Percentiles rank a stretch among this genome's conserved stretches.
Conservation (phyloP, 2,888 invertebrate genomes). For the Cerastoderma edule region DNA sequence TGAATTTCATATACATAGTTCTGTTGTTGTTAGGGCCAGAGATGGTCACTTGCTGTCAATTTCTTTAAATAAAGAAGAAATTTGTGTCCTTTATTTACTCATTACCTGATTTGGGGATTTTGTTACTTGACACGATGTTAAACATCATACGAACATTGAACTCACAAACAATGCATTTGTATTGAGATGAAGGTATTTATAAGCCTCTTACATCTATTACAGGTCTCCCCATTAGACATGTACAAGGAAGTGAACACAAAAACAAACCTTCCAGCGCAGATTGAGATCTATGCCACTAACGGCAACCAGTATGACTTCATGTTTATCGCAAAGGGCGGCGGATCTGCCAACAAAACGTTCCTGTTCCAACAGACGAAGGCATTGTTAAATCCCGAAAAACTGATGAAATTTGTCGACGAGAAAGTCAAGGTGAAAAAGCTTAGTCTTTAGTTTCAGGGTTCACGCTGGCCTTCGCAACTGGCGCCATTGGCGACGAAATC, state of each 20-base stretch:
- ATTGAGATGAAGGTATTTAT: too few relatives aligned
- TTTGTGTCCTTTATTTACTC: too few relatives aligned
- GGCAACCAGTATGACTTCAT: conserved; percentile 82
- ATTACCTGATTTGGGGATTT: too few relatives aligned
- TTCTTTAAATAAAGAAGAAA: not conserved
- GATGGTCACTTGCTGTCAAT: too few relatives aligned
- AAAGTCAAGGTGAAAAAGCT: conserved; percentile 84
- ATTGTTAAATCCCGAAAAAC: conserved; percentile 82
- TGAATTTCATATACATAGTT: too few relatives aligned
- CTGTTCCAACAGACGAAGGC: conserved; percentile 84
- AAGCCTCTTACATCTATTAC: conserved; percentile 6
- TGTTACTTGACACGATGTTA: too few relatives aligned
- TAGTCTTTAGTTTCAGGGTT: too few relatives aligned
- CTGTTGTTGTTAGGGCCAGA: too few relatives aligned
- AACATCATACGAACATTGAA: too few relatives aligned
- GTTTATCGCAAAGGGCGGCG: conserved; percentile 84
- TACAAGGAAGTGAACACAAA: conserved; percentile 83
- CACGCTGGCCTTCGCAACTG: too few relatives aligned
- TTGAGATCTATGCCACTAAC: conserved; percentile 83
- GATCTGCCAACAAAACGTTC: conserved; percentile 84
- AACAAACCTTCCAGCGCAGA: conserved; percentile 84
- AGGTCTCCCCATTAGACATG: conserved; percentile 84
- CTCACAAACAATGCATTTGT: too few relatives aligned
- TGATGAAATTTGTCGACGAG: conserved; percentile 82
- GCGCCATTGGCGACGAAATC: too few relatives aligned